Evolutionary conservation across 2,113 vertebrate genomes (phyloP).

Genomic region (Ictalurus furcatus): DNA sequence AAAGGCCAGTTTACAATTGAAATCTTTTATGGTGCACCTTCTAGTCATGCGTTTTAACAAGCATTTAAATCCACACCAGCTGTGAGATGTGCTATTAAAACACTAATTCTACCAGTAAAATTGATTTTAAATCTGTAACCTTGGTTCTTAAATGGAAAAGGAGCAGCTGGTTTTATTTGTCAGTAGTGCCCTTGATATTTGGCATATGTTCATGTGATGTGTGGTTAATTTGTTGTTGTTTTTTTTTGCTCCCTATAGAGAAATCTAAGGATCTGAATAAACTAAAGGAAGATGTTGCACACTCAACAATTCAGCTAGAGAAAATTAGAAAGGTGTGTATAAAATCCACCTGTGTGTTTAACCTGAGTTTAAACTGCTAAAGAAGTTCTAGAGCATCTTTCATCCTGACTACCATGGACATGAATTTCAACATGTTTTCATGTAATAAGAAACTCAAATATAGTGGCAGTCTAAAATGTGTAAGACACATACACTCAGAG

Average conservation of each 20-base stretch:
- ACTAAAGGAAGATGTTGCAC: slow-evolving; percentile 65
- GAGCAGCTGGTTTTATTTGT: background rate
- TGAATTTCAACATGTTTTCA: background rate
- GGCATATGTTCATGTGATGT: background rate
- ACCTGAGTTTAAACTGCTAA: background rate
- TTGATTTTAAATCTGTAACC: background rate
- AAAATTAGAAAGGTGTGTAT: slow-evolving; percentile 69
- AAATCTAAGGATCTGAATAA: slow-evolving; percentile 69
- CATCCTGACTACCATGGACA: background rate
- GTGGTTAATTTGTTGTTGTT: background rate
- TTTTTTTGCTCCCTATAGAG: slow-evolving; percentile 51
- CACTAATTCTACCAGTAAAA: background rate
- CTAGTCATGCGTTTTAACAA: background rate
- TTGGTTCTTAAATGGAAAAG: background rate
- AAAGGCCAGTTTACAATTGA: background rate
- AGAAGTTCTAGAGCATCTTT: background rate
- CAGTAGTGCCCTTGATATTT: background rate
- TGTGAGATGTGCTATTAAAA: background rate
- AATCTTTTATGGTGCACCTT: background rate
- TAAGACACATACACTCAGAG: background rate
- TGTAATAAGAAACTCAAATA: background rate
- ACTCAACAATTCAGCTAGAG: slow-evolving; percentile 67
- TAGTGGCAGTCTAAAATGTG: background rate
- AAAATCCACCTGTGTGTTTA: background rate
- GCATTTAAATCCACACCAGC: background rate